Percentiles rank a stretch among this genome's conserved stretches.
These are phyloP conservation scores for Cheilosia vernalis DNA, from an alignment of 2,888 invertebrate genomes.

Conservation along the genomic window DNA sequence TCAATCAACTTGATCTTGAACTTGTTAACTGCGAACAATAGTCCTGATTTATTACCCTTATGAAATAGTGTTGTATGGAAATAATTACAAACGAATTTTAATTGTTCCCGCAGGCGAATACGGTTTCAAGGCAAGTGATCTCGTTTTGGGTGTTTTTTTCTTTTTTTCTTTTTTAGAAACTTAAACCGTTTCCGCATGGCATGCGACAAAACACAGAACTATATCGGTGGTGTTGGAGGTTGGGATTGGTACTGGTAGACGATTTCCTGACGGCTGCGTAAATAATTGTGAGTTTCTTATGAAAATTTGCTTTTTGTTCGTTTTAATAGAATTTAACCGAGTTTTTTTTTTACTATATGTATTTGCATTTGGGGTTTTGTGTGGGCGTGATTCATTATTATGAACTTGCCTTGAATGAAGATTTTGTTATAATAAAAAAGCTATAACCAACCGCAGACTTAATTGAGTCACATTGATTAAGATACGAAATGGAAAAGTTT, in stretches of 20 bases:
- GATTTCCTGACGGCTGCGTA: conserved; percentile 31
- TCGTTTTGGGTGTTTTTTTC: neutral
- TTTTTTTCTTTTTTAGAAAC: neutral
- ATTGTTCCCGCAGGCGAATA: conserved; percentile 15
- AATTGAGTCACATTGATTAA: conserved; percentile 31
- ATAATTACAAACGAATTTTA: conserved; percentile 37
- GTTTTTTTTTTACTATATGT: neutral
- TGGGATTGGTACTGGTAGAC: conserved; percentile 10
- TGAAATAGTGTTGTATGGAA: conserved; percentile 22
- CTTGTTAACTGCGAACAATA: conserved; percentile 54
- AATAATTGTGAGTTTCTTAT: conserved; percentile 17
- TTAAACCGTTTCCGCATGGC: conserved; percentile 6
- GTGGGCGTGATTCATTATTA: conserved; percentile 27
- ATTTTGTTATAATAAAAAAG: neutral
- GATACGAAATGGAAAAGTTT: conserved; percentile 12
- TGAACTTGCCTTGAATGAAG: conserved; percentile 11
- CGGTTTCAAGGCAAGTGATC: conserved; percentile 41
- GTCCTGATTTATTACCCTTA: conserved; percentile 54
- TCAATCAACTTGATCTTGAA: conserved; percentile 58
- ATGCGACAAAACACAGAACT: conserved; percentile 13
- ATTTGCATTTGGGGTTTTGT: conserved; percentile 14
- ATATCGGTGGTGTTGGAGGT: conserved; percentile 2
- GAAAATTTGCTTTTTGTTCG: conserved; percentile 8
- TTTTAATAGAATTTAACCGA: neutral
- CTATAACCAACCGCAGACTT: conserved; percentile 30